Base-by-base conservation (phyloP, 2,113 vertebrate species). In the Calidris pygmaea region DNA sequence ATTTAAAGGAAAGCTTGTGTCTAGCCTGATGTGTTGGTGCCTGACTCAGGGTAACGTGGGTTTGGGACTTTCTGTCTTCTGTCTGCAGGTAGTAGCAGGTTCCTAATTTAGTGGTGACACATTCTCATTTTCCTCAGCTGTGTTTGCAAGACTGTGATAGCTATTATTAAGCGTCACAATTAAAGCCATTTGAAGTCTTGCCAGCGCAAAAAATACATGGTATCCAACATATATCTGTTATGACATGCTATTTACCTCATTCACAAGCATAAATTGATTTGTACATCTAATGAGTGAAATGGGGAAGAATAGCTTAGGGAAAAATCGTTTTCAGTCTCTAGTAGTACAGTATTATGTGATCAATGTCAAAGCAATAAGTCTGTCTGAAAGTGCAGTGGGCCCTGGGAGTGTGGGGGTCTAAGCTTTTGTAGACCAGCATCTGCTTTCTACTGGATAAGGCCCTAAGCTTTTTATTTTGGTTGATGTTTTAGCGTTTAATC, bases 391-490 rank as follows among this genome's bases (percentile, higher is more conserved):
- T 76, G 30, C n/a, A 52, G 55, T 62, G 56, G 65, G 37, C 6
- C 32, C 43, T 71, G 47, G 20, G n/a, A 78, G 16, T 47, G 35
- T 65, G 17, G 45, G 70, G 60, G 32, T 37, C n/a, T 41, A 72
- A 85, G 74, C 9, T 53, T 93, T 76, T 70, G 39, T 66, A 81
- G 72, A 84, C 39, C 55, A 81, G 10, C 83, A 90, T 90, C 95
- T 97, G 79, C 59, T 93, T 95, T 97, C 52, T 81, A 59, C 34
- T 60, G 88, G 52, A n/a, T 93, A 90, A 96, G 27, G 71, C n/a
- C 55, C 52, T 96, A 96, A 96, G 60, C 93, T 90, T 56, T 96
- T 93, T 96, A 95, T 39, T 70, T 24, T 92, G 59, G 21, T 30
- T 86, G 55, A 56, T 91, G 37, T 75, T 96, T 88, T 59, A 45